Base-by-base conservation (phyloP, 2,888 invertebrate species). In the Empis livida region DNA sequence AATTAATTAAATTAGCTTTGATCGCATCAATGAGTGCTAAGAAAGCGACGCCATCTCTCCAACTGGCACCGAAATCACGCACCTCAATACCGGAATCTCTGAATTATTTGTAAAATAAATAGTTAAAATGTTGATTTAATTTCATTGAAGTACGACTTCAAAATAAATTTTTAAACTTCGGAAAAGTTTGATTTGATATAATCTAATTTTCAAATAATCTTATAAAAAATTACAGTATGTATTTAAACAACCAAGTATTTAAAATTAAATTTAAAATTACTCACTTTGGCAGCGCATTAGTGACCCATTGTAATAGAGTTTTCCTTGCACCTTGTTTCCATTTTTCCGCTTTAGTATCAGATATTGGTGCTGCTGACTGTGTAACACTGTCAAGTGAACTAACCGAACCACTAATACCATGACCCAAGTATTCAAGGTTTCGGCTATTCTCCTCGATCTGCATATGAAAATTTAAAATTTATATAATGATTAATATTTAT, bases 41-140 rank as follows among this genome's bases (percentile, higher is more conserved):
- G 76, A 96, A 96, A 23, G 95, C 95, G 59, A 87, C 78, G 54
- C 96, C 96, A 70, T 95, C 94, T 58, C 94, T 78, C 96, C 96
- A 96, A 61, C 92, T 92, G 51, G 86, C 80, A 31, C 94, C 94
- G 67, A 96, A 96, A 71, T 96, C 94, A 70, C 80, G 81, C 43
- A 96, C 87, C 71, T 87, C 82, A 52, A 95, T 80, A 55, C 89
- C 90, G 58, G 80, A 80, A 62, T 89, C 86, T 71, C 88, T 92
- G 70, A 15, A n/a, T 35, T 35, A 32, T 32, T 32, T n/a, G n/a
- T n/a, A n/a, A n/a, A n/a, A n/a, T n/a, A n/a, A n/a, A n/a, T n/a
- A n/a, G n/a, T n/a, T n/a, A n/a, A n/a, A n/a, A n/a, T n/a, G n/a
- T n/a, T n/a, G n/a, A n/a, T n/a, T n/a, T n/a, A n/a, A n/a, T n/a